These are phyloP conservation scores for Peromyscus nudipes DNA, from an alignment of 2,797 vertebrate species.

Conservation along the genomic window DNA sequence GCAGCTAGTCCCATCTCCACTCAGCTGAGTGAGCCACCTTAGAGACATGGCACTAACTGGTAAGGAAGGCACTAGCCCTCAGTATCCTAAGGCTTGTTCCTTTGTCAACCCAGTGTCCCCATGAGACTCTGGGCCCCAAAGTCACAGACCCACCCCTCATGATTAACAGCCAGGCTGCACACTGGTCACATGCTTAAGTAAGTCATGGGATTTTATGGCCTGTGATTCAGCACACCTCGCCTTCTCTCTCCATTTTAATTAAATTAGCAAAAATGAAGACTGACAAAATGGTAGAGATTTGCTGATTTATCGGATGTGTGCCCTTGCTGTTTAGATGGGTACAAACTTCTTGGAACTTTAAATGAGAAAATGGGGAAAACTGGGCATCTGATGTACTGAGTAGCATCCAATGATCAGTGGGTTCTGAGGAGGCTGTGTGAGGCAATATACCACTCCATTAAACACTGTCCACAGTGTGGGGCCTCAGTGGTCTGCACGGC, in stretches of 20 bases:
- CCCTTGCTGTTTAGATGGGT: conserved; percentile 1
- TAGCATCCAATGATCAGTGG: not conserved
- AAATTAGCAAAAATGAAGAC: conserved; percentile 73
- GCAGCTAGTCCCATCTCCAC: too few species aligned
- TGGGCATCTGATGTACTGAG: not conserved
- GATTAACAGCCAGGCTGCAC: rapidly evolving
- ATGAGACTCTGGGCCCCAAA: rapidly evolving
- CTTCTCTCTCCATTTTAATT: conserved; percentile 41
- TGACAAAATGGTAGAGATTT: conserved; percentile 51
- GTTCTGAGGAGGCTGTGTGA: not conserved
- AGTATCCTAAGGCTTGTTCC: not conserved
- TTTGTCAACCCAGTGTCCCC: not conserved
- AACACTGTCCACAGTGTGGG: rapidly evolving
- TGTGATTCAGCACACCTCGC: not conserved
- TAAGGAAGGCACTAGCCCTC: not conserved
- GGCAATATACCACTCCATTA: rapidly evolving
- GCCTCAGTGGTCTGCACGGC: not conserved
- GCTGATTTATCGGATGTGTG: conserved; percentile 27
- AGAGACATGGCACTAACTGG: not conserved
- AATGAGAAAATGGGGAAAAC: not conserved
- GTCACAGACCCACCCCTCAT: not conserved
- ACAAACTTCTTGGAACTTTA: not conserved
- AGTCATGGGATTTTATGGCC: not conserved
- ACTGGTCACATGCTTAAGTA: not conserved
- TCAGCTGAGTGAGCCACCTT: rapidly evolving